Base-by-base conservation (phyloP, 2,113 vertebrate genomes). In the Terrapene triunguis region DNA sequence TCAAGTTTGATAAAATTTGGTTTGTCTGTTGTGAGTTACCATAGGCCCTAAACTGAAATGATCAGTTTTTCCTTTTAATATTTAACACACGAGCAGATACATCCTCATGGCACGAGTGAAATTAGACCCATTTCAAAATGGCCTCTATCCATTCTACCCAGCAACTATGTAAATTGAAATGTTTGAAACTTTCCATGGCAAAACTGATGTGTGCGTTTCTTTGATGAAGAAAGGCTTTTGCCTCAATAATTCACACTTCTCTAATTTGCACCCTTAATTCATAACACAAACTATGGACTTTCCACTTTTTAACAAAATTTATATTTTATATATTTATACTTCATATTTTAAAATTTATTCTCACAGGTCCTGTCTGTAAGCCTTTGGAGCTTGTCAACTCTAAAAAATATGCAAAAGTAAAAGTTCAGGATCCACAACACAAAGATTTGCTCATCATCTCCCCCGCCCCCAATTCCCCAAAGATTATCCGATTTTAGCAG, bases 1-100 rank as follows among this genome's bases (percentile, higher is more conserved):
- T 72, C 65, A 38, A 38, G 51, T 87, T 88, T 93, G 93, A 94
- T 95, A 85, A 85, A 89, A 94, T 96, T 76, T 95, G 87, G 53
- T 80, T 92, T 90, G 82, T 57, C 89, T 95, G 50, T 82, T 91
- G 65, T 87, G 81, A 93, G 57, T 65, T 72, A 4, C 53, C 38
- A 38, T 9, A 5, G 83, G 42, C 44, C 91, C 42, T 32, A 86
- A 93, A 78, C 54, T 38, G 51, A 65, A 57, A 95, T 72, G 35
- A 22, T 5, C 35, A 22, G 3, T 38, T 72, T 72, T 72, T 38
- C n/a, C 65, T 72, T 22, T 72, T n/a, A 16, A 85, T 14, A 2
- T 5, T 10, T 50, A 13, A 93, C 94, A 27, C n/a, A 59, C 59
- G 32, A 19, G 57, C 88, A 90, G 35, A 55, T 47, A 35, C 22